Evolutionary conservation across 2,797 vertebrate genomes (phyloP).

Genomic region (Oryzias dopingdopingensis): DNA sequence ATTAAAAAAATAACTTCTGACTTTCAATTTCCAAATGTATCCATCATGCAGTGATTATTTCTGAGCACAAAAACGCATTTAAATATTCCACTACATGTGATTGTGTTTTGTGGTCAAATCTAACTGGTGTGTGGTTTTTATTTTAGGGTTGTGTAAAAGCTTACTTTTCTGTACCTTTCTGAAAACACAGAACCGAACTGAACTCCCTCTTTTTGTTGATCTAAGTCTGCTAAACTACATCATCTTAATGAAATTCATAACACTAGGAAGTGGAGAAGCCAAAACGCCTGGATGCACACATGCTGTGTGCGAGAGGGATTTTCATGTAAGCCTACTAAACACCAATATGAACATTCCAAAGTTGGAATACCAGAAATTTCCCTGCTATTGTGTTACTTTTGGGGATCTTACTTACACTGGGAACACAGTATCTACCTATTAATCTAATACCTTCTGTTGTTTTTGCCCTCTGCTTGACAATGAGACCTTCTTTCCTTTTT

Average conservation of each 20-base stretch:
- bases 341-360: constrained; percentile 7
- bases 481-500: neutral
- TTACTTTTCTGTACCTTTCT: no score
- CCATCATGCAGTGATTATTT: constrained; percentile 37
- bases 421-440: neutral
- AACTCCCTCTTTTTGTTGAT: constrained; percentile 21
- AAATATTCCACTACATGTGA: constrained; percentile 15
- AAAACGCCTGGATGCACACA: constrained; percentile 23
- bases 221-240: constrained; percentile 17
- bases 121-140: neutral
- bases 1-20: constrained; percentile 39
- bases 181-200: constrained; percentile 1
- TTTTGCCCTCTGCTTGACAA: neutral
- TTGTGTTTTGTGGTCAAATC: constrained; percentile 36
- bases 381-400: neutral
- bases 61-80: constrained; percentile 30
- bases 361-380: constrained; percentile 7
- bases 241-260: constrained; percentile 36
- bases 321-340: constrained; percentile 15
- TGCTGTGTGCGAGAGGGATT: constrained; percentile 19
- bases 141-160: no score
- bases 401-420: neutral
- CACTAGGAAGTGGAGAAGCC: constrained; percentile 26
- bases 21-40: constrained; percentile 38
- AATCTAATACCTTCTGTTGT: no score